Base-by-base conservation (phyloP, 2,888 invertebrate genomes). In the Stenchaetothrips biformis region DNA sequence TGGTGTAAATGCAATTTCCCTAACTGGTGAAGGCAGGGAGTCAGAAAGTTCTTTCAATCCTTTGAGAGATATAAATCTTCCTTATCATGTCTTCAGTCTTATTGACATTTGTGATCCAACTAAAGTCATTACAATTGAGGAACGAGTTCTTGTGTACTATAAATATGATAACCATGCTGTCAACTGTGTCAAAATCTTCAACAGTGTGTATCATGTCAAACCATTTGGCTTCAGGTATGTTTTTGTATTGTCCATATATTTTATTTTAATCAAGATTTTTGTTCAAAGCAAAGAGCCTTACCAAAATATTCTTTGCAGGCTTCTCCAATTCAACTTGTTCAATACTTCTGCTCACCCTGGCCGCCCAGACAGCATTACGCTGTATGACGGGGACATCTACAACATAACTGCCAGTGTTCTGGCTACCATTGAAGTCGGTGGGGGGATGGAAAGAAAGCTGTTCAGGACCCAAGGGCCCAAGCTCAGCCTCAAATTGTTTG, bases 121-220 rank as follows among this genome's bases (percentile, higher is more conserved):
- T 80, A 99, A 99, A 88, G 94, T 95, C 85, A 92, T 99, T 21
- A 90, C 91, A 2, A 91, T 99, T 1, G 95, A 96, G 86, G 97
- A 98, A 85, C 90, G 98, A 78, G 91, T 98, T 7, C 87, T 99
- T 0, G 86, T 99, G 27, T 99, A 98, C 86, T 98, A 97, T 87
- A 99, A 98, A 86, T 99, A 99, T 85, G 97, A 97, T 85, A 97
- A 97, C 84, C 92, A 94, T 86, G 96, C 98, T 0, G 95, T 98
- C 0, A 99, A 98, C 86, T 99, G 99, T 86, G 95, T 99, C 0
- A 99, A 99, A 87, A 96, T 98, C 83, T 97, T 99, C 86, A 93
- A 94, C 81, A 95, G 96, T 82, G 92, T 92, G 81, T 94, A 92
- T 85, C 91, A 93, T 82, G 92, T 94, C 0, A 97, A 97, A 85